Evolutionary conservation across 2,797 vertebrate genomes (phyloP).

Genomic region (Alexandromys oeconomus): DNA sequence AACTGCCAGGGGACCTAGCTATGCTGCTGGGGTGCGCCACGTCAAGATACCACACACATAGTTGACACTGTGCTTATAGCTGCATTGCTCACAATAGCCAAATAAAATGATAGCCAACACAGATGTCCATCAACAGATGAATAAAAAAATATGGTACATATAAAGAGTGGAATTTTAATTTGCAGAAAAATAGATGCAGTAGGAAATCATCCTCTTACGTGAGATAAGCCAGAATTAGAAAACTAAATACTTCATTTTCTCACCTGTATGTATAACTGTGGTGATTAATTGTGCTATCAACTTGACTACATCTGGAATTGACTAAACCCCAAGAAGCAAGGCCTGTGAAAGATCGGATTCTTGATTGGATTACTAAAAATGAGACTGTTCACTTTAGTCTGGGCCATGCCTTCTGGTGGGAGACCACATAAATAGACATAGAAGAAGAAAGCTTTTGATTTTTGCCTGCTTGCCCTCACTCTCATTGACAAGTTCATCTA

Average conservation of each 20-base stretch:
- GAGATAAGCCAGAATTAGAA: not conserved
- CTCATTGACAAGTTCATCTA: not conserved
- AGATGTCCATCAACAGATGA: not conserved
- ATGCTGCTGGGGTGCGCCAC: not conserved
- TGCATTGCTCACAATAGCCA: not conserved
- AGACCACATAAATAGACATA: not conserved
- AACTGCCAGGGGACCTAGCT: not conserved
- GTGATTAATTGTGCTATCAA: not conserved
- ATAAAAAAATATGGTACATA: not conserved
- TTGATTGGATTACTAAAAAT: not conserved
- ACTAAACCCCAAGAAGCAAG: not conserved
- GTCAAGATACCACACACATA: not conserved
- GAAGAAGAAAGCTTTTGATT: not conserved
- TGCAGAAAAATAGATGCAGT: not conserved
- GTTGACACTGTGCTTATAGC: not conserved
- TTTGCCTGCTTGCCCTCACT: not conserved
- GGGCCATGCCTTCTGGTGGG: not conserved
- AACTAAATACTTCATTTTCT: not conserved
- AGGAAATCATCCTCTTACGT: not conserved
- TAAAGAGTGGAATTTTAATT: not conserved
- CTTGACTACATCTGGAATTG: not conserved
- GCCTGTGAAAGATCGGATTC: not conserved
- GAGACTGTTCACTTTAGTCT: not conserved
- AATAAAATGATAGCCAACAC: not conserved
- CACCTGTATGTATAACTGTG: not conserved